Conservation (phyloP, 2,113 vertebrate species). For the Vidua macroura region DNA sequence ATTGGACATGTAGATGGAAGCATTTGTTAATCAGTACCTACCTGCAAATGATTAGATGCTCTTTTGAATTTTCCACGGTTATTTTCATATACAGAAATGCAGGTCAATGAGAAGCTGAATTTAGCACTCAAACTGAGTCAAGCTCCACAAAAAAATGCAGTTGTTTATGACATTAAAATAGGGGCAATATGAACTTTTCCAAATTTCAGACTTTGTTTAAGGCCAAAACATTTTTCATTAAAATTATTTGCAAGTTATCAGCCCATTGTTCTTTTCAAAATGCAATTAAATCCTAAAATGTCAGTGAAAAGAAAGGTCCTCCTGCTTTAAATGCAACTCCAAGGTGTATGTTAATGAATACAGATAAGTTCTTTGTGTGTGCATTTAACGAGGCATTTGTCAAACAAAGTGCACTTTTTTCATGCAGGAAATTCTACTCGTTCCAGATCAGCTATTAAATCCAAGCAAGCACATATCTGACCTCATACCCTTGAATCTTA, state of each 20-base stretch:
- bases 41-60: not conserved
- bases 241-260: not conserved
- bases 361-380: not conserved
- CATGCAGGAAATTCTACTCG: not conserved
- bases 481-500: not conserved
- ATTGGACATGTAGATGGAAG: not conserved
- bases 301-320: not conserved
- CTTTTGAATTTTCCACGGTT: not conserved
- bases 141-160: not conserved
- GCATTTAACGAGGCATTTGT: not conserved
- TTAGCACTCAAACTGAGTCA: not conserved
- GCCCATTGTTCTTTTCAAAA: not conserved
- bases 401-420: not conserved
- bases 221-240: slow-evolving; percentile 40
- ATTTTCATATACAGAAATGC: not conserved
- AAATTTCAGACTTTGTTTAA: slow-evolving; percentile 34
- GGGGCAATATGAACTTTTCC: slow-evolving; percentile 29
- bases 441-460: not conserved
- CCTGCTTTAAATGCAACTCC: not conserved
- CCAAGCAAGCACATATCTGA: not conserved
- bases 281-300: not conserved
- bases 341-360: not conserved
- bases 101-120: not conserved
- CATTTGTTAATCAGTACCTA: not conserved
- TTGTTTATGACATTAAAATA: not conserved